These are phyloP conservation scores for Spicauda simplicius DNA, from an alignment of 2,888 invertebrate genomes.

Conservation along the genomic window DNA sequence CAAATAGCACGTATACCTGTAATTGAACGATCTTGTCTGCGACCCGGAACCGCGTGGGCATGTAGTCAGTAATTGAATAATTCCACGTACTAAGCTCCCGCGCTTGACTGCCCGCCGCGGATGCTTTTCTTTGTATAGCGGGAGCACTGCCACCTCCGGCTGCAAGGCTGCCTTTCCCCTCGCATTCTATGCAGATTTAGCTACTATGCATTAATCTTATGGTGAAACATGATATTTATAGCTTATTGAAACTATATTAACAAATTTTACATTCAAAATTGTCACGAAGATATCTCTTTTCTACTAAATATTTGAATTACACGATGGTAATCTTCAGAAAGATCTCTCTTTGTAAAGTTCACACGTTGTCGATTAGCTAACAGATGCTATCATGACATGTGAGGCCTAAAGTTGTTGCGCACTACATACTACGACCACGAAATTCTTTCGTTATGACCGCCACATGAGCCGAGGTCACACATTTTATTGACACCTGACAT, in stretches of 20 bases:
- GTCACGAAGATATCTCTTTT: too few species aligned
- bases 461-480: slow-evolving; percentile 73
- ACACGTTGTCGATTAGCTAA: slow-evolving; percentile 41
- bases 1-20: slow-evolving; percentile 12
- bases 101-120: slow-evolving; percentile 34
- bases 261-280: not conserved
- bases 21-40: slow-evolving; percentile 10
- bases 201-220: slow-evolving; percentile 16
- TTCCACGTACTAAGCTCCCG: slow-evolving; percentile 38
- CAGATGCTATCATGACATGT: slow-evolving; percentile 45
- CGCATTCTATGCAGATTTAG: slow-evolving; percentile 43
- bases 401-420: slow-evolving; percentile 58
- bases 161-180: slow-evolving; percentile 52
- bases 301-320: too few species aligned
- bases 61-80: slow-evolving; percentile 35
- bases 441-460: slow-evolving; percentile 71
- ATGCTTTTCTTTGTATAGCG: slow-evolving; percentile 50
- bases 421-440: slow-evolving; percentile 73
- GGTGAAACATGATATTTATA: slow-evolving; percentile 15
- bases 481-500: slow-evolving; percentile 77
- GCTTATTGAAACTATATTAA: not conserved
- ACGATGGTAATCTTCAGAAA: slow-evolving; percentile 1
- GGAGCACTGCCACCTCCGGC: slow-evolving; percentile 41
- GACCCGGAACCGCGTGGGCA: slow-evolving; percentile 39
- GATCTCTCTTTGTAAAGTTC: slow-evolving; percentile 38